These are phyloP conservation scores for Trachelus stipa DNA, from an alignment of 2,888 invertebrate species.

Conservation along the genomic window DNA sequence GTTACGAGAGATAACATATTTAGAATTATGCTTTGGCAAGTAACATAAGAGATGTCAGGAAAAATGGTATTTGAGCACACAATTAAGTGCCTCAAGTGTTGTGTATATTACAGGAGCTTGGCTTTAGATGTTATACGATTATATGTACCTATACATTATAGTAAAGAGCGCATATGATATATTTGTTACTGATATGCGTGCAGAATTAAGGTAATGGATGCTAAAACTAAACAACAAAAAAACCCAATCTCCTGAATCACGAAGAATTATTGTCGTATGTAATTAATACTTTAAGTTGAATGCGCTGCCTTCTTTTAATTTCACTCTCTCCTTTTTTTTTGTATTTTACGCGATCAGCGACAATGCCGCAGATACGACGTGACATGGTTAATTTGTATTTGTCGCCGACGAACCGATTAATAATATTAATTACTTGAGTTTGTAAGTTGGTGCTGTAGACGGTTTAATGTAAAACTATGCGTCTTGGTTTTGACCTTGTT, in stretches of 20 bases:
- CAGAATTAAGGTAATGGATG: slow-evolving; percentile 60
- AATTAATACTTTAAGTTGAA: slow-evolving; percentile 56
- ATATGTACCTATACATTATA: slow-evolving; percentile 65
- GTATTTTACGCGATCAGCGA: slow-evolving; percentile 3
- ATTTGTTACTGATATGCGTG: slow-evolving; percentile 66
- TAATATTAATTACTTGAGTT: slow-evolving; percentile 15
- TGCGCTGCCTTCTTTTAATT: slow-evolving; percentile 63
- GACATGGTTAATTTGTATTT: slow-evolving; percentile 2
- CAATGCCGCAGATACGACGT: background rate
- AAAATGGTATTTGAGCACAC: slow-evolving; percentile 65
- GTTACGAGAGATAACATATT: slow-evolving; percentile 59
- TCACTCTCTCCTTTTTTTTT: slow-evolving; percentile 32
- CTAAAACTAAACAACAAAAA: slow-evolving; percentile 41
- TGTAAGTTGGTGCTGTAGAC: slow-evolving; percentile 24
- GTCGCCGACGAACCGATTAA: background rate
- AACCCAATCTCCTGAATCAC: slow-evolving; percentile 61
- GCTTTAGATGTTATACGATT: slow-evolving; percentile 67
- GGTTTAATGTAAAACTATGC: slow-evolving; percentile 13
- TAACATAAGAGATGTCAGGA: slow-evolving; percentile 51
- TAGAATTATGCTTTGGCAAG: slow-evolving; percentile 63
- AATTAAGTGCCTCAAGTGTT: slow-evolving; percentile 67
- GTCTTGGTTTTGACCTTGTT: slow-evolving; percentile 21
- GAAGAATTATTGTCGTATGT: slow-evolving; percentile 52
- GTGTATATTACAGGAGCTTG: slow-evolving; percentile 67
- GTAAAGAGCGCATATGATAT: slow-evolving; percentile 64